Conservation (phyloP, 2,113 vertebrate species). For the Paradoxurus hermaphroditus region DNA sequence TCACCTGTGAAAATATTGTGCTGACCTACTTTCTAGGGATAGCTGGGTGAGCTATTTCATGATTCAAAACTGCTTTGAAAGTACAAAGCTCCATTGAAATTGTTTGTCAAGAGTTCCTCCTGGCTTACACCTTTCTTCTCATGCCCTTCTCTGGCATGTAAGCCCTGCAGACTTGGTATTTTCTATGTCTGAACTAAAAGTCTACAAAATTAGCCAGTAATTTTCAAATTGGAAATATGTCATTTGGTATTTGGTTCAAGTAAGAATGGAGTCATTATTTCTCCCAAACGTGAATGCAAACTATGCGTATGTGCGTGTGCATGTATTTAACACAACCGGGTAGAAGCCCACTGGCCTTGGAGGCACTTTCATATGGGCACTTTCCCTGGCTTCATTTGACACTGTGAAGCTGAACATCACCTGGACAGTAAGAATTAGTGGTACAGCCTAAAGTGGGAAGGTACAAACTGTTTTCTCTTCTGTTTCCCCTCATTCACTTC, state of each 20-base stretch:
- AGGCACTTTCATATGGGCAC: background rate
- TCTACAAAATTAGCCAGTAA: background rate
- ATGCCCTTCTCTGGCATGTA: background rate
- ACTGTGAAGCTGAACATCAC: background rate
- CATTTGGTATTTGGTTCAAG: constrained; percentile 15
- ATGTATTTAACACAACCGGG: background rate
- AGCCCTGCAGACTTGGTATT: background rate
- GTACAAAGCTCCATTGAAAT: constrained; percentile 57
- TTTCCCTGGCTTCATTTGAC: background rate
- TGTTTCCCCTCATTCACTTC: background rate
- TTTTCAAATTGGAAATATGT: background rate
- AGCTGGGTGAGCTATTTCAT: constrained; percentile 57
- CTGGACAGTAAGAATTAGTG: background rate
- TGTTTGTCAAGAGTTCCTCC: constrained; percentile 24
- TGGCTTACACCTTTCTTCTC: background rate
- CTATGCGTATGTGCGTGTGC: background rate
- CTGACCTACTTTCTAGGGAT: constrained; percentile 56
- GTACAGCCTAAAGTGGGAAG: background rate
- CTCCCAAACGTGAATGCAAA: background rate
- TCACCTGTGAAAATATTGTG: constrained; percentile 73
- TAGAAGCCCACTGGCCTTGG: background rate
- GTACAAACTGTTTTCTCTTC: background rate
- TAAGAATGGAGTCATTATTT: constrained; percentile 19
- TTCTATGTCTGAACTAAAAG: constrained; percentile 24
- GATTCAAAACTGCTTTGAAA: constrained; percentile 64